These are phyloP conservation scores for Pollicipes pollicipes DNA, from an alignment of 1,140 invertebrate species.

Conservation along the genomic window DNA sequence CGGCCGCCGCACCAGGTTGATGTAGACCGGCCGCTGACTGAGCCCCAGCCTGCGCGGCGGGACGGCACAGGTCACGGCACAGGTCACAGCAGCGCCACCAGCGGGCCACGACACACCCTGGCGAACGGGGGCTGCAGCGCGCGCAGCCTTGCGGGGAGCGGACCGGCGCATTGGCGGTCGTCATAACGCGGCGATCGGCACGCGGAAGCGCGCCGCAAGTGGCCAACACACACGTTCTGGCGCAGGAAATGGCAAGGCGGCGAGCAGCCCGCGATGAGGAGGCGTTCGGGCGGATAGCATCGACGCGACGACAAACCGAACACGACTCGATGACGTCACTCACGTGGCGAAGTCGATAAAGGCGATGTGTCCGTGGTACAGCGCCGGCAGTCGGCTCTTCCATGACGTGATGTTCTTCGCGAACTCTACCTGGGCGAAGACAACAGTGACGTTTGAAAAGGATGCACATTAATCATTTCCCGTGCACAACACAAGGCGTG, in stretches of 20 bases:
- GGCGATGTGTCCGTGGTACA: slow-evolving; percentile 93
- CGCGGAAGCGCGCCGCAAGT: slow-evolving; percentile 7
- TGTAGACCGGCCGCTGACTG: slow-evolving; percentile 62
- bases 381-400: slow-evolving; percentile 68
- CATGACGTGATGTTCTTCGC: slow-evolving; percentile 77
- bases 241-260: slow-evolving; percentile 10
- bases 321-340: no score
- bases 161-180: not conserved
- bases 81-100: not conserved
- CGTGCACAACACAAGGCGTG: no score
- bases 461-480: no score
- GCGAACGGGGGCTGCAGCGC: no score
- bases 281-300: no score
- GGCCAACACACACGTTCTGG: slow-evolving; percentile 9
- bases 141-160: no score
- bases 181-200: not conserved
- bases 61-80: slow-evolving; percentile 12
- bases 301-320: no score
- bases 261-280: no score
- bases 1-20: slow-evolving; percentile 87
- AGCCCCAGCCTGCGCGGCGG: slow-evolving; percentile 55
- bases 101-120: no score
- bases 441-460: no score
- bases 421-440: slow-evolving; percentile 69
- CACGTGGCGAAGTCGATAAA: slow-evolving; percentile 87